Percentiles rank a stretch among this genome's conserved stretches.
Conservation (phyloP, 53 echinoderm and acorn worm species). For the Luidia sarsii region DNA sequence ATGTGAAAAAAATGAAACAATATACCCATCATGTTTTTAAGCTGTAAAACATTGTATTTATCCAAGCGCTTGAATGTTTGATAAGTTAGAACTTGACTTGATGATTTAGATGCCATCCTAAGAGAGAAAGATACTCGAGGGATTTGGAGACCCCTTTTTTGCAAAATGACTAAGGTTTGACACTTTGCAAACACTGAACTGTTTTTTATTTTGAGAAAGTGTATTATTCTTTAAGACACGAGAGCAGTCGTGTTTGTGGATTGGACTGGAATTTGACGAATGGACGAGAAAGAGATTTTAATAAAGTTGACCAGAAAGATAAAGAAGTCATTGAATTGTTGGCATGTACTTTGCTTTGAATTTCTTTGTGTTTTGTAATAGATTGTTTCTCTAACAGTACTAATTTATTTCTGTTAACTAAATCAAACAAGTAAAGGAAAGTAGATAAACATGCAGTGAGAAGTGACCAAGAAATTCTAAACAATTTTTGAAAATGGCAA, state of each 20-base stretch:
- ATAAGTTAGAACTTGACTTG: constrained; percentile 2
- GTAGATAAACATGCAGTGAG: too few species aligned
- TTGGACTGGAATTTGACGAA: neutral
- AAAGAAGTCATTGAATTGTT: too few species aligned
- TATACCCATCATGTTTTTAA: neutral
- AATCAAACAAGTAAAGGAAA: too few species aligned
- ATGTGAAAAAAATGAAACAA: neutral
- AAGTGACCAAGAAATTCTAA: too few species aligned
- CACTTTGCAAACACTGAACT: neutral
- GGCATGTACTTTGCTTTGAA: too few species aligned
- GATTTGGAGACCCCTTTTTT: constrained; percentile 2
- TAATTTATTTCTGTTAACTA: too few species aligned
- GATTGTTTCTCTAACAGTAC: too few species aligned
- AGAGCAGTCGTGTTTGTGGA: constrained; percentile 1
- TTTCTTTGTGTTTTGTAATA: too few species aligned
- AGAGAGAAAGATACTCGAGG: neutral
- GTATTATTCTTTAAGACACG: constrained; percentile 18
- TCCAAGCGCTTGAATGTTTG: constrained; percentile 38
- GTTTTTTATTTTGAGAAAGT: neutral
- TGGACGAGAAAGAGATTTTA: constrained; percentile 14
- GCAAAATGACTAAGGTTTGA: constrained; percentile 12
- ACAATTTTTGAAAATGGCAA: too few species aligned
- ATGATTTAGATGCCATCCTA: neutral
- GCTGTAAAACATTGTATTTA: constrained; percentile 18
- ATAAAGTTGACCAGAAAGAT: neutral